Evolutionary conservation across 2,888 invertebrate species (phyloP).

Genomic region (Nipponacmea schrenckii): DNA sequence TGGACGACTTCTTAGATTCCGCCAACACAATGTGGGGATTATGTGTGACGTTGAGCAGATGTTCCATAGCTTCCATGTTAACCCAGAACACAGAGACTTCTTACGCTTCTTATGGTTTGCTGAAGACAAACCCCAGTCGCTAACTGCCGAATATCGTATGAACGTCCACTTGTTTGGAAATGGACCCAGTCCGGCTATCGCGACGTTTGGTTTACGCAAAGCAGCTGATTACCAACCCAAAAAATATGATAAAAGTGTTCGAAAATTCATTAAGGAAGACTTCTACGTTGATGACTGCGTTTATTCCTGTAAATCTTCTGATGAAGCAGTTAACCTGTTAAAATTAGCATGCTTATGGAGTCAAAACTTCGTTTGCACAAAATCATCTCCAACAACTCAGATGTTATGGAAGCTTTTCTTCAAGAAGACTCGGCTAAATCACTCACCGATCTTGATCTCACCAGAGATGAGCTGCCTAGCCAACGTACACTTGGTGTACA

Average conservation of each 20-base stretch:
- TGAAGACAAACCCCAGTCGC: conserved; percentile 15
- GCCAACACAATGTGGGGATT: conserved; percentile 18
- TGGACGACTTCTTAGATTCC: conserved; percentile 22
- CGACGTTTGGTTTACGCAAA: conserved; percentile 20
- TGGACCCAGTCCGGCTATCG: conserved; percentile 22
- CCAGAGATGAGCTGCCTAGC: neutral
- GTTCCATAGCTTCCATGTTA: conserved; percentile 12
- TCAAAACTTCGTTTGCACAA: neutral
- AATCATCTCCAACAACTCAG: neutral
- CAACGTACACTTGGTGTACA: conserved; percentile 1
- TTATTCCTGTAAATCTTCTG: conserved; percentile 12
- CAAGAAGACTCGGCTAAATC: neutral
- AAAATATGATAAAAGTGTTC: conserved; percentile 12
- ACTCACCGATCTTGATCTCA: neutral
- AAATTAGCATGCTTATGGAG: neutral
- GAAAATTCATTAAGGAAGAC: conserved; percentile 21
- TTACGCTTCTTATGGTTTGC: conserved; percentile 26
- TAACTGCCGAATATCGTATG: conserved; percentile 22
- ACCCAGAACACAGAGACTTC: conserved; percentile 15
- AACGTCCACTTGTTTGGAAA: conserved; percentile 28
- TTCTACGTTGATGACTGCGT: conserved; percentile 32
- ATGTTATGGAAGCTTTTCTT: neutral
- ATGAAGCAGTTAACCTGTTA: conserved; percentile 8
- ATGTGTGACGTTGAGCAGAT: conserved; percentile 23
- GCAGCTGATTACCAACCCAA: conserved; percentile 14